Percentiles rank a stretch among this genome's conserved stretches.
Evolutionary conservation across 2,113 vertebrate genomes (phyloP).

Genomic region (Oreochromis tanganicae): DNA sequence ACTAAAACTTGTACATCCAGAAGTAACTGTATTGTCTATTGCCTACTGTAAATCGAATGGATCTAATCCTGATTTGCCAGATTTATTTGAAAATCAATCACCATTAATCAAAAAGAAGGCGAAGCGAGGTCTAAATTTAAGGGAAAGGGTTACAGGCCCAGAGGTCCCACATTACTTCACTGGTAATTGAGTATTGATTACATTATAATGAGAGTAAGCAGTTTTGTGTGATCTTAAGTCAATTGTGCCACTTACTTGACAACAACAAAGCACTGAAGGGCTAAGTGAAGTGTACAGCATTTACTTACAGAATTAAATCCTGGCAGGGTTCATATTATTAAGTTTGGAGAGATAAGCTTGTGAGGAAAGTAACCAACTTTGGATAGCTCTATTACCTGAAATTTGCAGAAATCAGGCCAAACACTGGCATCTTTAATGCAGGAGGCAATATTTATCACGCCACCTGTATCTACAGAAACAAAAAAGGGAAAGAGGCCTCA

Average conservation of each 20-base stretch:
- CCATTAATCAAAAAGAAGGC: slow-evolving; percentile 49
- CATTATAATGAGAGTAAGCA: slow-evolving; percentile 64
- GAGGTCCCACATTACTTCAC: slow-evolving; percentile 43
- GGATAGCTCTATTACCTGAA: slow-evolving; percentile 24
- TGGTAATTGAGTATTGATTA: slow-evolving; percentile 69
- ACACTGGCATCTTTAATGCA: not conserved
- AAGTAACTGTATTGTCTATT: not conserved
- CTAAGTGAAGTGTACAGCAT: slow-evolving; percentile 30
- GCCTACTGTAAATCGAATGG: not conserved
- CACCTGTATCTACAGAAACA: not conserved
- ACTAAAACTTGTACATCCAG: not conserved
- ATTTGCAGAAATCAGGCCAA: not conserved
- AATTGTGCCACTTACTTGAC: slow-evolving; percentile 49
- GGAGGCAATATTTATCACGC: not conserved
- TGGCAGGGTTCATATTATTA: not conserved
- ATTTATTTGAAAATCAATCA: slow-evolving; percentile 38
- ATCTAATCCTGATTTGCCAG: slow-evolving; percentile 14
- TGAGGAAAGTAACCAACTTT: not conserved
- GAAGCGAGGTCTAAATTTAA: not conserved
- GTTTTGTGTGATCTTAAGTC: slow-evolving; percentile 53
- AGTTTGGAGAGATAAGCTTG: slow-evolving; percentile 1
- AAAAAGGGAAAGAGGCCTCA: not conserved
- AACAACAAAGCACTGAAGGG: slow-evolving; percentile 10
- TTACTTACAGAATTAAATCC: slow-evolving; percentile 20
- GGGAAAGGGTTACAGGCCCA: slow-evolving; percentile 23